phyloP scores from a whole-genome alignment of 64 coral and sea anemone species.

The Montipora efflorescens region DNA sequence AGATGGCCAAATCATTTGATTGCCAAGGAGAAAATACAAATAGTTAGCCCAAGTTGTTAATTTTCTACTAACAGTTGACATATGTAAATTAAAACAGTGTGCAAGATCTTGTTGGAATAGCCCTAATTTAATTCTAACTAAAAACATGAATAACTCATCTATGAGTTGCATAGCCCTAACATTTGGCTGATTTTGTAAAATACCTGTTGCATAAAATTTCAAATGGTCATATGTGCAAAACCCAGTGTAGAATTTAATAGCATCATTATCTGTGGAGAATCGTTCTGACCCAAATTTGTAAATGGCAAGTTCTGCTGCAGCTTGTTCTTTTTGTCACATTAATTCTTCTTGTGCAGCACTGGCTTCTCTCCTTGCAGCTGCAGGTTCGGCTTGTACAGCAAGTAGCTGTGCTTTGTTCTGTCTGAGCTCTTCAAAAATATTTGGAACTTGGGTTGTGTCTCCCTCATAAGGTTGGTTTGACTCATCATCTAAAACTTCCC shows the following conservation, averaged over 20 bases:
- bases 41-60: conserved; percentile 10
- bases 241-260: no score
- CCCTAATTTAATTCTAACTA: conserved; percentile 57
- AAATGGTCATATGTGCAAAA: no score
- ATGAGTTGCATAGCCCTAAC: neutral
- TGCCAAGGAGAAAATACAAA: conserved; percentile 68
- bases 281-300: no score
- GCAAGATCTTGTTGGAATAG: conserved; percentile 75
- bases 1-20: conserved; percentile 60
- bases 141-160: conserved; percentile 71
- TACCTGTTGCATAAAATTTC: no score
- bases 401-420: conserved; percentile 41
- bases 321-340: no score
- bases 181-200: no score
- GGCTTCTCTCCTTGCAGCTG: neutral
- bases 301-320: no score
- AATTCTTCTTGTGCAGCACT: no score
- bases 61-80: conserved; percentile 70
- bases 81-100: conserved; percentile 72
- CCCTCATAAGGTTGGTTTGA: conserved; percentile 34
- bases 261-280: no score
- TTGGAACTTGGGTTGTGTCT: conserved; percentile 4
- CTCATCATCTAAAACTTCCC: neutral
- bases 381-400: conserved; percentile 38
- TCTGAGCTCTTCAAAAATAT: conserved; percentile 17